Percentiles rank a stretch among this genome's conserved stretches.
Conservation (phyloP, 2,797 vertebrate species). For the Sebastes kiyomatsui region DNA sequence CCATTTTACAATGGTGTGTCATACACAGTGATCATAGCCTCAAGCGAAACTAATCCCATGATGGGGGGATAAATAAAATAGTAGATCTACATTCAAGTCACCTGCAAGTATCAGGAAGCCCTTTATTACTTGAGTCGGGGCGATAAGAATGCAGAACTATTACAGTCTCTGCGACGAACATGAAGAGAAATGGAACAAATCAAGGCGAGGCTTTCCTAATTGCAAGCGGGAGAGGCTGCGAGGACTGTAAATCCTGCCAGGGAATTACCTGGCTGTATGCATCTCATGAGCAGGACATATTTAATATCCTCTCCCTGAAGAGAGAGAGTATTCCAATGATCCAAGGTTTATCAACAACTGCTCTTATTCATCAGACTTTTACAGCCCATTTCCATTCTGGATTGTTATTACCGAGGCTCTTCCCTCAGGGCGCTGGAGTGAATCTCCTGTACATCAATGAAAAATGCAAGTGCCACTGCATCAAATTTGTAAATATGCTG, state of each 20-base stretch:
- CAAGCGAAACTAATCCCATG: conserved; percentile 38
- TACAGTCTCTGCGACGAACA: conserved; percentile 28
- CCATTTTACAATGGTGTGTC: conserved; percentile 14
- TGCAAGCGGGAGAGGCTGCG: conserved; percentile 28
- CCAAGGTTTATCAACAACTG: conserved; percentile 43
- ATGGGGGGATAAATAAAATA: conserved; percentile 41
- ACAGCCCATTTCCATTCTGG: conserved; percentile 22
- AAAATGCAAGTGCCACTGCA: conserved; percentile 32
- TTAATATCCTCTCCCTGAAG: conserved; percentile 38
- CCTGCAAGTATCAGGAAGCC: conserved; percentile 40
- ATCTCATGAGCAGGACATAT: conserved; percentile 39
- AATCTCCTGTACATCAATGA: conserved; percentile 28
- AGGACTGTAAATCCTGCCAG: conserved; percentile 34
- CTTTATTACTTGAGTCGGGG: conserved; percentile 38
- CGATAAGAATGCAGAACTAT: conserved; percentile 37
- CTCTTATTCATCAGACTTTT: conserved; percentile 39
- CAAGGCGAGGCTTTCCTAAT: conserved; percentile 42
- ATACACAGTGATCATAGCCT: conserved; percentile 31
- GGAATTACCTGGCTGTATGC: conserved; percentile 43
- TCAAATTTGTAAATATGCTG: conserved; percentile 48
- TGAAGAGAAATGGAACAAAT: conserved; percentile 58
- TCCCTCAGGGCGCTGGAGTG: background rate
- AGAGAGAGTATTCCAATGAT: conserved; percentile 41
- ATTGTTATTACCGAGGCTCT: conserved; percentile 22
- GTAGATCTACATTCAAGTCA: conserved; percentile 49